phyloP scores from a whole-genome alignment of 2,797 vertebrate genomes.

The Aulostomus chinensis region DNA sequence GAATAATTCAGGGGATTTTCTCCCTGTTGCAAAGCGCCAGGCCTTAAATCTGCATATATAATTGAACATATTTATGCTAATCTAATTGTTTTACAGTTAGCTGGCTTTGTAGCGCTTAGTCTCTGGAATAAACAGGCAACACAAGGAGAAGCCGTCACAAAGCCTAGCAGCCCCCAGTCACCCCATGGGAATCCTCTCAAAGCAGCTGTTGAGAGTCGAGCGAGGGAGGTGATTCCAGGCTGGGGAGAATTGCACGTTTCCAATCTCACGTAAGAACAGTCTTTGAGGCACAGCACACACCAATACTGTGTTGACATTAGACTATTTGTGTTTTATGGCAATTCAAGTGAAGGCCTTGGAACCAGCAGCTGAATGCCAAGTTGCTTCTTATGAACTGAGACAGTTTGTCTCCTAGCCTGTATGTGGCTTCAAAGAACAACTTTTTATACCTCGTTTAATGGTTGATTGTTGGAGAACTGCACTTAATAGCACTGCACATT shows the following conservation, averaged over 20 bases:
- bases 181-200: slow-evolving; percentile 50
- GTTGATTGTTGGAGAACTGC: background rate
- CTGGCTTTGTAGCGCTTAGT: slow-evolving; percentile 64
- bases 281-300: slow-evolving; percentile 18
- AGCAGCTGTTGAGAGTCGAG: slow-evolving; percentile 59
- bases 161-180: slow-evolving; percentile 20
- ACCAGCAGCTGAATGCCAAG: slow-evolving; percentile 30
- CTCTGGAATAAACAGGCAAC: slow-evolving; percentile 51
- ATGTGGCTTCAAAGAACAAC: slow-evolving; percentile 3
- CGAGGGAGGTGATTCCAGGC: slow-evolving; percentile 33
- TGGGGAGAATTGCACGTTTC: slow-evolving; percentile 29
- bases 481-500: too few species aligned
- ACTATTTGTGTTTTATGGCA: slow-evolving; percentile 35
- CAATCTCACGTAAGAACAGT: slow-evolving; percentile 29
- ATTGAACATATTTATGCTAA: slow-evolving; percentile 69
- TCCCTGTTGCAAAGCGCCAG: slow-evolving; percentile 35
- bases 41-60: slow-evolving; percentile 67
- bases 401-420: slow-evolving; percentile 4
- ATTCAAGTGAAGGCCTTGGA: slow-evolving; percentile 25
- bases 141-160: slow-evolving; percentile 28
- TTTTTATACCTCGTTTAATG: slow-evolving; percentile 2
- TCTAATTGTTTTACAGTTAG: slow-evolving; percentile 70
- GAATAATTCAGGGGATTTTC: slow-evolving; percentile 52
- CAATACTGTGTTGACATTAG: slow-evolving; percentile 17
- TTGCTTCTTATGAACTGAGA: slow-evolving; percentile 18